Evolutionary conservation across 2,113 vertebrate species (phyloP).

Genomic region (Equus przewalskii): DNA sequence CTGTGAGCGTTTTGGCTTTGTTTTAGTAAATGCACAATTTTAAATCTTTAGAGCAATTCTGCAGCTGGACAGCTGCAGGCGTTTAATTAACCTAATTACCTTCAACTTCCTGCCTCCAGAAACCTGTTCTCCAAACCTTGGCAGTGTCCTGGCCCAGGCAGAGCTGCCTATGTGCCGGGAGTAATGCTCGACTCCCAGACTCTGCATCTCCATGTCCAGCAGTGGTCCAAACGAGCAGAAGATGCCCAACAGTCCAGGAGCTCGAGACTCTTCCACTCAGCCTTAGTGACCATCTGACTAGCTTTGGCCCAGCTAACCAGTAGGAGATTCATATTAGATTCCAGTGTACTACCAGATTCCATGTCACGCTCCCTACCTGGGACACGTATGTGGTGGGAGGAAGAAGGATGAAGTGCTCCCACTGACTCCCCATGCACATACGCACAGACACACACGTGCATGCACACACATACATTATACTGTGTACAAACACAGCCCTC

Average conservation of each 20-base stretch:
- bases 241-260: neutral
- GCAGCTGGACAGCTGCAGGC: neutral
- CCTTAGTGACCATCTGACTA: neutral
- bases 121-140: neutral
- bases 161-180: neutral
- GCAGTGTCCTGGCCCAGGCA: neutral
- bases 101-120: constrained; percentile 16
- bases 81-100: constrained; percentile 55
- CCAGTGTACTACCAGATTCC: neutral
- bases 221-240: neutral
- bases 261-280: neutral
- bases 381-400: rapidly evolving
- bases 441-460: no score
- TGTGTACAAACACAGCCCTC: neutral
- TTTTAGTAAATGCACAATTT: constrained; percentile 6
- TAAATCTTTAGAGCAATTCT: constrained; percentile 40
- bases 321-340: neutral
- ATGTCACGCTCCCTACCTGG: neutral
- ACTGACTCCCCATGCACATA: rapidly evolving
- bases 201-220: no score
- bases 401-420: neutral
- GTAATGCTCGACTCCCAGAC: rapidly evolving
- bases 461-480: neutral
- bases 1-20: neutral
- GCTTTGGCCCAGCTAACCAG: neutral